Conservation (phyloP, 2,113 vertebrate species). For the Syngnathus typhle region DNA sequence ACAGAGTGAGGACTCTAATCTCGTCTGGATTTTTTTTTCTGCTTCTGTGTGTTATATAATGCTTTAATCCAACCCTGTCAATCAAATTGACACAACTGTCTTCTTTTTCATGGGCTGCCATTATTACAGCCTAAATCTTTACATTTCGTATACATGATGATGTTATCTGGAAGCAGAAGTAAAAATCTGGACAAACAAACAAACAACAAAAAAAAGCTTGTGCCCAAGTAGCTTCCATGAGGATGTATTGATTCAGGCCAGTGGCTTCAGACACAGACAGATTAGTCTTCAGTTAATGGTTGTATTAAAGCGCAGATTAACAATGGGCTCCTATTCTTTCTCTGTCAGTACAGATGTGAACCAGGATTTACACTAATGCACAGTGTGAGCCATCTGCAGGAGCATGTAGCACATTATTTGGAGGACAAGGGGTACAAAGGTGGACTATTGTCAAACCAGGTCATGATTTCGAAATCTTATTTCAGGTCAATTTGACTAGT, state of each 20-base stretch:
- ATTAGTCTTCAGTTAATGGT: slow-evolving; percentile 51
- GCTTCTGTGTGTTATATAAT: slow-evolving; percentile 61
- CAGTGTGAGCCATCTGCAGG: slow-evolving; percentile 50
- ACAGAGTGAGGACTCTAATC: slow-evolving; percentile 56
- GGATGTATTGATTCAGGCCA: slow-evolving; percentile 44
- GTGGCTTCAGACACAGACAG: slow-evolving; percentile 33
- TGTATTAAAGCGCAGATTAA: slow-evolving; percentile 61
- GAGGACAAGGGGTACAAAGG: slow-evolving; percentile 13
- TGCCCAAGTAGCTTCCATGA: slow-evolving; percentile 15
- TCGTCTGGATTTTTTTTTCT: slow-evolving; percentile 61
- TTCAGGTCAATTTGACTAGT: no score
- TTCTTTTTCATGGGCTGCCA: slow-evolving; percentile 17
- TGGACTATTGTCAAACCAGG: slow-evolving; percentile 8
- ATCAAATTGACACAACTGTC: slow-evolving; percentile 48
- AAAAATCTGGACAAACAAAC: no score
- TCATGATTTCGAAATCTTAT: no score
- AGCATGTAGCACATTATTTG: slow-evolving; percentile 21
- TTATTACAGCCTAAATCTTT: slow-evolving; percentile 10
- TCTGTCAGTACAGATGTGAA: slow-evolving; percentile 54
- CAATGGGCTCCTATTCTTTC: slow-evolving; percentile 44
- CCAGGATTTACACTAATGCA: slow-evolving; percentile 59
- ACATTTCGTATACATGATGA: not conserved
- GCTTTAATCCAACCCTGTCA: slow-evolving; percentile 57
- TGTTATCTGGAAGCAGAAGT: not conserved
- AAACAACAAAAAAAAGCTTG: not conserved